Evolutionary conservation across 1,140 invertebrate genomes (phyloP).

Genomic region (Pteromalus puparum): DNA sequence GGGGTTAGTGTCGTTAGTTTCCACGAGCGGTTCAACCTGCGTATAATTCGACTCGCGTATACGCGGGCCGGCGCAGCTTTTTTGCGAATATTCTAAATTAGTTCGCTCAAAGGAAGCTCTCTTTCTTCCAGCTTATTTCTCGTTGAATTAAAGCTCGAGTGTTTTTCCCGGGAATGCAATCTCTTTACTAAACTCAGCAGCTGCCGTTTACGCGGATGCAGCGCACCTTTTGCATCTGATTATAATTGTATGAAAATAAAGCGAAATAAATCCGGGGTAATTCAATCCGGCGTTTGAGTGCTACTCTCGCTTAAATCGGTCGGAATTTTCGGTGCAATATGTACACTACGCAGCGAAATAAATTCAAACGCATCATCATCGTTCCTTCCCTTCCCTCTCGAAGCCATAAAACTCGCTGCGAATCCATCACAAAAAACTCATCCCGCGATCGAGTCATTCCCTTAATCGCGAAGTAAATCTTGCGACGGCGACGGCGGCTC

Average conservation of each 20-base stretch:
- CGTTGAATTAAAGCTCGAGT: slow-evolving; percentile 11
- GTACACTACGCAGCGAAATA: too few relatives aligned
- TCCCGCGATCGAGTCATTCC: neutral
- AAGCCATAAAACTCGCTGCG: too few relatives aligned
- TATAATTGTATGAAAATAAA: neutral
- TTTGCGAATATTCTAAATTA: slow-evolving; percentile 26
- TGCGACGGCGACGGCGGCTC: too few relatives aligned
- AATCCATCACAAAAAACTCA: too few relatives aligned
- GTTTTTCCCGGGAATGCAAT: neutral
- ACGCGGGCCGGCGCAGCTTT: neutral
- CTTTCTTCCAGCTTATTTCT: neutral
- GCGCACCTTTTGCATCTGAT: neutral
- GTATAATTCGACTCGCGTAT: slow-evolving; percentile 31
- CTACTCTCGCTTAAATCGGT: too few relatives aligned
- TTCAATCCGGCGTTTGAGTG: too few relatives aligned
- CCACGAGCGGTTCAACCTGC: slow-evolving; percentile 1
- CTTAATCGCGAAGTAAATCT: neutral
- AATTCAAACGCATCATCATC: too few relatives aligned
- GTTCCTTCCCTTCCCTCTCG: too few relatives aligned
- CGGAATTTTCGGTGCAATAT: too few relatives aligned
- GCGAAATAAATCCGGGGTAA: too few relatives aligned
- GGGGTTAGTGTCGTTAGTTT: slow-evolving; percentile 28
- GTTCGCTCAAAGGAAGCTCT: neutral
- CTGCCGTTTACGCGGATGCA: neutral
- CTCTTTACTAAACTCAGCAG: neutral